Conservation (phyloP, 2,888 invertebrate species). For the Helicoverpa assulta region DNA sequence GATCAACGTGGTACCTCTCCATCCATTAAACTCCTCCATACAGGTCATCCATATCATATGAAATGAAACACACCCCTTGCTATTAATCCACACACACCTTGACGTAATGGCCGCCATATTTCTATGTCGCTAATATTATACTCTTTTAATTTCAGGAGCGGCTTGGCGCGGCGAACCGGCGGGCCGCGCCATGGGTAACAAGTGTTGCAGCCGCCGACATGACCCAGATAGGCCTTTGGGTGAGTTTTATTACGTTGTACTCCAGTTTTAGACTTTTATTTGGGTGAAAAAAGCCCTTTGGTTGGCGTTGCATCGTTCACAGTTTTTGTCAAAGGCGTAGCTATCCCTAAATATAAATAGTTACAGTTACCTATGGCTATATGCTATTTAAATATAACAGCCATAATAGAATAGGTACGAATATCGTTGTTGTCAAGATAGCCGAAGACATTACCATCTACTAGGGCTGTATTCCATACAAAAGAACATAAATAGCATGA, state of each 20-base stretch:
- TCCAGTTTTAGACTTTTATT: background rate
- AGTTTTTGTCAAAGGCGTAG: background rate
- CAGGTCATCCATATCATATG: too few species aligned
- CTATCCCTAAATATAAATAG: too few species aligned
- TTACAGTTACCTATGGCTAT: too few species aligned
- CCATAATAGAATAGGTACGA: too few species aligned
- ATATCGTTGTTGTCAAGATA: too few species aligned
- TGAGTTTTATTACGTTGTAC: constrained; percentile 71
- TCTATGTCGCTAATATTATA: constrained; percentile 37
- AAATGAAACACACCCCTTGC: too few species aligned
- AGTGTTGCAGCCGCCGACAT: constrained; percentile 96
- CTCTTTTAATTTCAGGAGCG: constrained; percentile 78
- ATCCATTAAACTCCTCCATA: too few species aligned
- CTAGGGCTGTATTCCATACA: too few species aligned
- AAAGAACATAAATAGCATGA: too few species aligned
- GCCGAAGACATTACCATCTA: too few species aligned
- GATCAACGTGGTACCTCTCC: too few species aligned
- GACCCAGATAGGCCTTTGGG: constrained; percentile 92
- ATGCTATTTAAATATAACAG: too few species aligned
- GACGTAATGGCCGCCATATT: constrained; percentile 6
- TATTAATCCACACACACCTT: background rate
- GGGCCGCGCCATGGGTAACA: constrained; percentile 94
- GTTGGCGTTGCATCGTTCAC: background rate
- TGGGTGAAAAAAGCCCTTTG: background rate
- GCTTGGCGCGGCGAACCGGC: constrained; percentile 89